These are phyloP conservation scores for Athalia cordata DNA, from an alignment of 2,888 invertebrate genomes.

Conservation along the genomic window DNA sequence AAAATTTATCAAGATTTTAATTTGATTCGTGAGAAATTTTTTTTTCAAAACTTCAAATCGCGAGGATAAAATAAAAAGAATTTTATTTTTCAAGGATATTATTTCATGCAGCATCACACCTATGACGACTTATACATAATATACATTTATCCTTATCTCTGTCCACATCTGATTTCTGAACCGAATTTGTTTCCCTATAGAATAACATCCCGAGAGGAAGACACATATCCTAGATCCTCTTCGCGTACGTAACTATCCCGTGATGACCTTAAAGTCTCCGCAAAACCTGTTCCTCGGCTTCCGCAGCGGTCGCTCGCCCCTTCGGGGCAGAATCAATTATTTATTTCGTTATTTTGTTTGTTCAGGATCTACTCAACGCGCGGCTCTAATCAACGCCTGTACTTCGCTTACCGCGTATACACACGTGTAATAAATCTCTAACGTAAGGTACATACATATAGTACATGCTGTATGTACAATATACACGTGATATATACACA, in stretches of 20 bases:
- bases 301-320: conserved; percentile 61
- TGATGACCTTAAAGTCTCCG: conserved; percentile 68
- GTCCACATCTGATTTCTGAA: too few species aligned
- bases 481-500: background rate
- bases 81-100: too few species aligned
- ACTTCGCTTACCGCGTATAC: conserved; percentile 15
- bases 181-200: background rate
- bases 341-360: conserved; percentile 72
- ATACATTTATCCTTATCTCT: too few species aligned
- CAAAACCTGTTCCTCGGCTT: conserved; percentile 69
- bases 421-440: background rate
- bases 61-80: too few species aligned
- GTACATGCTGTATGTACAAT: background rate
- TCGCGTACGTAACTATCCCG: conserved; percentile 36
- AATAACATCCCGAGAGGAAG: background rate
- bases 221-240: conserved; percentile 31
- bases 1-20: background rate
- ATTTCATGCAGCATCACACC: too few species aligned
- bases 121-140: too few species aligned
- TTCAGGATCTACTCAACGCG: conserved; percentile 55
- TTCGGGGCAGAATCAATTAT: conserved; percentile 71
- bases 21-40: background rate
- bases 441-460: background rate
- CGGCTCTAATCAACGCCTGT: conserved; percentile 48
- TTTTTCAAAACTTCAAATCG: background rate